Evolutionary conservation across 2,113 vertebrate genomes (phyloP).

Genomic region (Rattus rattus): DNA sequence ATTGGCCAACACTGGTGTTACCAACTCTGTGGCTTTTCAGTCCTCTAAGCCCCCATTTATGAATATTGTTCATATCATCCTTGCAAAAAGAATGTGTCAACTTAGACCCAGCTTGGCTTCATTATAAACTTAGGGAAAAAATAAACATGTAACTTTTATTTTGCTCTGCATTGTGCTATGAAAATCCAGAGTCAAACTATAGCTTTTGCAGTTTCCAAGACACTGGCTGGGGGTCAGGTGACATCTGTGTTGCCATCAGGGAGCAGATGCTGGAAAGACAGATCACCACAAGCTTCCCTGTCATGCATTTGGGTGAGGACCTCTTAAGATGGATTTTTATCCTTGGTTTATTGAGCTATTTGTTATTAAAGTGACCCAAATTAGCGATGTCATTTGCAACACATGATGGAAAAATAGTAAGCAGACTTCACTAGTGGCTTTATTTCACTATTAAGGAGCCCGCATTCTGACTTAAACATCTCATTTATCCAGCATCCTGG

Average conservation of each 20-base stretch:
- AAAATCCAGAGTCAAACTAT: not conserved
- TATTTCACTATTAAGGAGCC: conserved; percentile 42
- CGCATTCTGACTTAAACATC: conserved; percentile 11
- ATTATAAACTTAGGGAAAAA: conserved; percentile 10
- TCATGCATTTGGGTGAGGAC: not conserved
- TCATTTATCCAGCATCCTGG: conserved; percentile 29
- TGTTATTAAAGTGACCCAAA: conserved; percentile 35
- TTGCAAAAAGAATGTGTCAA: not conserved
- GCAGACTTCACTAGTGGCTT: not conserved
- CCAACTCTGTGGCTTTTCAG: not conserved
- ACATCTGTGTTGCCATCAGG: not conserved
- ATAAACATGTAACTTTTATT: not conserved
- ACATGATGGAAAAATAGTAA: not conserved
- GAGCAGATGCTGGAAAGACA: not conserved
- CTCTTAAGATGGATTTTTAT: conserved; percentile 28
- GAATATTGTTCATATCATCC: not conserved
- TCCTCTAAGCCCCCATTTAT: not conserved
- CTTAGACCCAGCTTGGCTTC: not conserved
- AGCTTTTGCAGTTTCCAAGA: not conserved
- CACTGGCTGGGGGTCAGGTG: not conserved
- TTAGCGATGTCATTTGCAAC: conserved; percentile 37
- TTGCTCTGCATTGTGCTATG: not conserved
- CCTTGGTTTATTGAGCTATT: conserved; percentile 38
- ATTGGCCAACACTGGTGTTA: not conserved
- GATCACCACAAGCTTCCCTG: not conserved